Conservation (phyloP, 2,113 vertebrate genomes). For the Upupa epops region DNA sequence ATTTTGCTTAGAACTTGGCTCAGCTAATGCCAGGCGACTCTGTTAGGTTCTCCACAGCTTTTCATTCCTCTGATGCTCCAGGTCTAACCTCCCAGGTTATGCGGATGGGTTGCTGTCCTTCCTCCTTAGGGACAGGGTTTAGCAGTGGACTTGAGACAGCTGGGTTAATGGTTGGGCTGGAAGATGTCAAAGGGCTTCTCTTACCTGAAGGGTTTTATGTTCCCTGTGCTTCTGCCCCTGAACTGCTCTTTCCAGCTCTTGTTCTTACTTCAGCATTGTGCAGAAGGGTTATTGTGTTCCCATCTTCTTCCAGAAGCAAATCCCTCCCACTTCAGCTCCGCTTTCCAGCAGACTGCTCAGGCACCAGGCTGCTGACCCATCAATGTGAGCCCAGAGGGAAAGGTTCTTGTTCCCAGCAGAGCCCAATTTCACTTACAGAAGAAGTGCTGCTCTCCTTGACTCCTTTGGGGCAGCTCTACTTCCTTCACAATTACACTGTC, state of each 20-base stretch:
- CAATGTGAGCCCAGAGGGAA: background rate
- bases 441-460: background rate
- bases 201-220: no score
- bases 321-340: background rate
- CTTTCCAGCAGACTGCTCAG: background rate
- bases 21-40: background rate
- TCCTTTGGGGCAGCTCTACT: background rate
- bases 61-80: background rate
- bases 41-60: background rate
- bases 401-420: background rate
- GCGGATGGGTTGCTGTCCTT: background rate
- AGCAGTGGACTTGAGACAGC: no score
- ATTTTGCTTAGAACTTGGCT: background rate
- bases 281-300: background rate
- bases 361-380: background rate
- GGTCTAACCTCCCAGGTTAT: background rate
- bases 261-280: background rate
- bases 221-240: background rate
- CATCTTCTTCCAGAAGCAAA: background rate
- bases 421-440: background rate
- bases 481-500: background rate
- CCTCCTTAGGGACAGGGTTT: no score
- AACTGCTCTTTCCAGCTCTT: background rate
- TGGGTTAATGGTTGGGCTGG: no score
- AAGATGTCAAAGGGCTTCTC: no score